Base-by-base conservation (phyloP, 2,888 invertebrate species). In the Aromia moschata region DNA sequence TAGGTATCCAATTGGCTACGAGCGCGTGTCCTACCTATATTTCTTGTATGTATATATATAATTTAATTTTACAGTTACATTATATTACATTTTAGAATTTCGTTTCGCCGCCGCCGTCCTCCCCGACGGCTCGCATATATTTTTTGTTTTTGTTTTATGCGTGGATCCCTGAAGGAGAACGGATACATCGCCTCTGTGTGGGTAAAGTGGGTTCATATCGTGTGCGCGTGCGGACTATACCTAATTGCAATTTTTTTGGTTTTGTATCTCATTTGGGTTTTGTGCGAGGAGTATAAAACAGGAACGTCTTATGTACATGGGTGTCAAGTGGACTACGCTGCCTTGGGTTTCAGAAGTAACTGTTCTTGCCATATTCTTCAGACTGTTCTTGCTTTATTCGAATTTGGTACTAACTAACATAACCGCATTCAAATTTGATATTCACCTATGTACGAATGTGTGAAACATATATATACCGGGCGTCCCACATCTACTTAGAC, bases 51-150 rank as follows among this genome's bases (percentile, higher is more conserved):
- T 76, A 75, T 74, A 71, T 77, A 72, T 76, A 75, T 74, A 71
- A 72, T 75, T 77, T 75, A 73, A 76, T 77, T n/a, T n/a, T 76
- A 77, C 74, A 75, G 73, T 74, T 60, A 77, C 75, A 75, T 76
- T 79, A 79, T 79, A 75, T 79, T 79, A 79, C 79, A 80, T 76
- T 80, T 81, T 81, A 81, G 81, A 81, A 81, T 81, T 80, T 81
- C 80, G 80, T 81, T 80, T 79, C 77, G 74, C 77, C 79, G 78
- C n/a, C n/a, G n/a, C n/a, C 45, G 52, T 47, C 52, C 36, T 31
- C 53, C 44, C 55, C 54, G 46, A 61, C 65, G 65, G 65, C 58
- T 59, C 58, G 62, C 64, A 63, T 65, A 60, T 44, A n/a, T n/a
- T n/a, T n/a, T n/a, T n/a, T n/a, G n/a, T n/a, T n/a, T n/a, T n/a